phyloP scores from a whole-genome alignment of 2,113 vertebrate species.

The Quiscalus mexicanus region DNA sequence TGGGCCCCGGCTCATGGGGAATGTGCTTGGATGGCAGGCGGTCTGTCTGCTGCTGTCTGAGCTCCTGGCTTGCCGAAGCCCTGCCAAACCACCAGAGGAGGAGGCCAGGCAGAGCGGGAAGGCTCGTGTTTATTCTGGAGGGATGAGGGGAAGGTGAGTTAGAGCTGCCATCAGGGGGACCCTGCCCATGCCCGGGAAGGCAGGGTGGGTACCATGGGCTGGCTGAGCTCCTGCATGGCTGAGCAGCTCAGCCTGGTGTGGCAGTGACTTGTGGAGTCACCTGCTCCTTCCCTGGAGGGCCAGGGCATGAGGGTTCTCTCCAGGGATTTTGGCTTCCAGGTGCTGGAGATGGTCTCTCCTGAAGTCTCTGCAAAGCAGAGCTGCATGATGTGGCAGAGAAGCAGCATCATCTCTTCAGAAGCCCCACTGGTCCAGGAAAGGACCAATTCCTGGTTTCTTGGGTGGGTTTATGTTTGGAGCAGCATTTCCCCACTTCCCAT shows the following conservation, averaged over 20 bases:
- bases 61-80: neutral
- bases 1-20: neutral
- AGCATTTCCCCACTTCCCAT: neutral
- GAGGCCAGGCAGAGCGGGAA: neutral
- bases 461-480: neutral
- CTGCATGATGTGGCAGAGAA: accelerated
- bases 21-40: neutral
- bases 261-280: neutral
- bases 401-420: neutral
- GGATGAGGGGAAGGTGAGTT: neutral
- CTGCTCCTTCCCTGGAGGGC: neutral
- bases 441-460: neutral
- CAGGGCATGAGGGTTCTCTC: neutral
- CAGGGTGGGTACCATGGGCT: neutral
- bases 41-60: neutral
- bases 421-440: neutral
- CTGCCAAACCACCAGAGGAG: conserved; percentile 35
- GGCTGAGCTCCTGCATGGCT: neutral
- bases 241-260: neutral
- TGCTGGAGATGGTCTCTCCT: neutral
- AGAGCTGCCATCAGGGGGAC: neutral
- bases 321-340: neutral
- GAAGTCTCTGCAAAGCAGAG: neutral
- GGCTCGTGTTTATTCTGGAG: conserved; percentile 1
- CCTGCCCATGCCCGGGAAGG: neutral